A percentile compares a stretch with the other conserved stretches of the same genome.
These are phyloP conservation scores for Sinella curviseta DNA, from an alignment of 1,140 invertebrate species.

Conservation along the genomic window DNA sequence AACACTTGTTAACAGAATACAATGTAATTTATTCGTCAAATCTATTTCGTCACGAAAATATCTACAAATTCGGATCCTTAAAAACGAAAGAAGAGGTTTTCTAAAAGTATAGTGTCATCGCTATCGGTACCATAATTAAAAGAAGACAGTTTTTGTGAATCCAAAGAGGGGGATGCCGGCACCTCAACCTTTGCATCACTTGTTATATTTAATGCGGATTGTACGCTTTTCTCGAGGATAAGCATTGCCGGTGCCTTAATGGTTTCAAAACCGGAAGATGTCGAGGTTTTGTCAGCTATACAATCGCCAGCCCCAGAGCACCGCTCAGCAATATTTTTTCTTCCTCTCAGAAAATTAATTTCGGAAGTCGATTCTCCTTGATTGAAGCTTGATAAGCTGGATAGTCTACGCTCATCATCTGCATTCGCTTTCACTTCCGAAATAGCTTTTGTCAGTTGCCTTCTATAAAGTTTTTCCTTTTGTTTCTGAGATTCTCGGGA, in stretches of 20 bases:
- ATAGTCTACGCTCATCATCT: no score
- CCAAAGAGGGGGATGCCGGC: no score
- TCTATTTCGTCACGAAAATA: neutral
- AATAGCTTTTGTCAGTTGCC: neutral
- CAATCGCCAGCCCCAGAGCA: neutral
- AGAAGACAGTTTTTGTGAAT: no score
- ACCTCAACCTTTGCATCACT: no score
- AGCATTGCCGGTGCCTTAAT: neutral
- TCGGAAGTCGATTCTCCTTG: neutral
- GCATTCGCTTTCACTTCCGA: neutral
- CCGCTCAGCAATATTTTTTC: neutral
- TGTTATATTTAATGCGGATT: no score
- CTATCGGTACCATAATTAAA: no score
- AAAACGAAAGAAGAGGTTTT: constrained; percentile 7
- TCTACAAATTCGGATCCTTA: neutral
- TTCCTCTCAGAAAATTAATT: neutral
- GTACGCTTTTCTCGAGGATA: no score
- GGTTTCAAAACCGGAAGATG: neutral
- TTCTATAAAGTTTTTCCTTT: neutral
- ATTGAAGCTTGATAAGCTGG: neutral
- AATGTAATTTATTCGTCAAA: no score
- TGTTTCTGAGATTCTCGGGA: neutral
- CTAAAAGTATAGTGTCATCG: neutral
- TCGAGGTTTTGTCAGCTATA: neutral
- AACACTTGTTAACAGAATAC: neutral